Percentiles rank a stretch among this genome's conserved stretches.
These are phyloP conservation scores for Catharus minimus DNA, from an alignment of 2,113 vertebrate species.

Conservation along the genomic window DNA sequence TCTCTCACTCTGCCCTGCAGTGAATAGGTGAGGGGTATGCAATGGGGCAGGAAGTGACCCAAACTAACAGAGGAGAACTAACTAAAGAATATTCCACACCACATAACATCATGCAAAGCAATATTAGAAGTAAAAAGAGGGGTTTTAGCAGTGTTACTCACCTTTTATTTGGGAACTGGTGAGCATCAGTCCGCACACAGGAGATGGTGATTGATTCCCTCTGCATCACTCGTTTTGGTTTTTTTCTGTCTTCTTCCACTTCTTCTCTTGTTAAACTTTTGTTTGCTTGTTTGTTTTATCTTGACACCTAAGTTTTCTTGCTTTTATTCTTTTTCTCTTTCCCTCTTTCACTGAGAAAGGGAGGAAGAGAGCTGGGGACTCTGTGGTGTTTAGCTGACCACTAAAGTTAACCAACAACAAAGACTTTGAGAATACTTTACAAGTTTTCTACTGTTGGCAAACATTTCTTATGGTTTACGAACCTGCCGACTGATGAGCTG, in stretches of 20 bases:
- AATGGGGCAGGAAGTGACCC: not conserved
- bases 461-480: not conserved
- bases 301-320: not conserved
- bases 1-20: not conserved
- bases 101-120: not conserved
- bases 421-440: not conserved
- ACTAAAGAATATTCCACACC: not conserved
- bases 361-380: not conserved
- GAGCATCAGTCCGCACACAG: not conserved
- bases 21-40: rapidly evolving
- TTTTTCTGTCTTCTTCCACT: not conserved
- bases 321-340: not conserved
- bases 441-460: not conserved
- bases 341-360: not conserved
- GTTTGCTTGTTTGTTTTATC: not conserved
- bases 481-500: not conserved
- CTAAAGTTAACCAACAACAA: not conserved
- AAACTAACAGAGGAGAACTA: not conserved
- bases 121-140: not conserved
- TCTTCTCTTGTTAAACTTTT: not conserved
- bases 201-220: not conserved
- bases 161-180: not conserved
- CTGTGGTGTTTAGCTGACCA: not conserved
- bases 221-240: not conserved
- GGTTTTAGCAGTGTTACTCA: not conserved